Evolutionary conservation across 2,113 vertebrate genomes (phyloP).

Genomic region (Pterocles orientalis): DNA sequence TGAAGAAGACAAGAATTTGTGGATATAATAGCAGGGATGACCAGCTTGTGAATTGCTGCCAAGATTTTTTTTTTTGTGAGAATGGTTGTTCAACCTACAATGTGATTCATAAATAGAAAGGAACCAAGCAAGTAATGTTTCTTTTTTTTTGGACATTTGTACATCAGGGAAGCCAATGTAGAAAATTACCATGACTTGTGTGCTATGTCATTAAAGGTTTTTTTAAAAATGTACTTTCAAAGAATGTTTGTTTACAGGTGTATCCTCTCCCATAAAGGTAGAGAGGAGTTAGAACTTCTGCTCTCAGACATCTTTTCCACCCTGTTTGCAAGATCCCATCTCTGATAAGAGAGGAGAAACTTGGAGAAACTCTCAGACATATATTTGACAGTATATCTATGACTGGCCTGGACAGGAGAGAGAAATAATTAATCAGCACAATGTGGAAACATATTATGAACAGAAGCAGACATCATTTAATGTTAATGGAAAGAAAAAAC

Average conservation of each 20-base stretch:
- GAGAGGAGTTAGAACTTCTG: neutral
- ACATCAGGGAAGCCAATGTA: neutral
- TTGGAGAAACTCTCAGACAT: neutral
- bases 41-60: neutral
- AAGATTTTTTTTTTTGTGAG: neutral
- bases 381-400: neutral
- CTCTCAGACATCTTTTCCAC: neutral
- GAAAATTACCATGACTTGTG: neutral
- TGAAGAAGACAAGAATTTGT: neutral
- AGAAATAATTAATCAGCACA: neutral
- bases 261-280: neutral
- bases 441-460: neutral
- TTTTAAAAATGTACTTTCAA: neutral
- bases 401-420: neutral
- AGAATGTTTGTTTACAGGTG: neutral
- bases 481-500: neutral
- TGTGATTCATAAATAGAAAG: neutral
- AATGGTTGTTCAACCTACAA: neutral
- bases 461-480: neutral
- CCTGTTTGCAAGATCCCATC: fast-evolving
- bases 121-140: neutral
- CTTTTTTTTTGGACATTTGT: neutral
- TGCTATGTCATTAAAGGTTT: too few relatives aligned
- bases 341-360: neutral
- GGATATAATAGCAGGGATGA: neutral